Base-by-base conservation (phyloP, 2,888 invertebrate species). In the Nyleta sp. region DNA sequence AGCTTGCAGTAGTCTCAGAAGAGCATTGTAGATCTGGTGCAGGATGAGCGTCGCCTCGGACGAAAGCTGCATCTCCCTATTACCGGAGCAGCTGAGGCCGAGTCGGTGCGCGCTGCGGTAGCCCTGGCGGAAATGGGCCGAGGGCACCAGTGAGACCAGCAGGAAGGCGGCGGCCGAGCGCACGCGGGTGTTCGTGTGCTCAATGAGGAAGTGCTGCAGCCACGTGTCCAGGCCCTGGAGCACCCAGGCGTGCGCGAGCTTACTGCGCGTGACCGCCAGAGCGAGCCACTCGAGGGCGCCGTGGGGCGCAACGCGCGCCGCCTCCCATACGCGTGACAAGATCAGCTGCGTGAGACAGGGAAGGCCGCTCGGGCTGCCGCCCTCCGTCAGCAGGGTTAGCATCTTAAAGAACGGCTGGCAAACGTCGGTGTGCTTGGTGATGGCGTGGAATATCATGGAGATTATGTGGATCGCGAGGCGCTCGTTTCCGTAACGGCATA, bases 331-430 rank as follows among this genome's bases (percentile, higher is more conserved):
- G 17, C 96, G 94, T 80, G 96, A 95, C 76, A 98, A 92, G 80
- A 97, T 96, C 71, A 97, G 92, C 90, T 97, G 96, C 0, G 97
- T 97, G 92, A 97, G 98, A 88, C 97, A 96, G 0, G 98, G 97
- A 90, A 97, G 92, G 0, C 97, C 97, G 3, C 95, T 94, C 0
- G 95, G 93, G 15, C 95, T 94, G 73, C 95, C 95, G 40, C 94
- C 95, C 90, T 98, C 98, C 44, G 97, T 97, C 80, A 98, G 91
- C 85, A 97, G 91, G 1, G 98, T 97, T 65, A 98, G 92, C 75
- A 98, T 92, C 91, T 98, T 98, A 92, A 98, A 98, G 91, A 98
- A 98, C 15, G 98, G 96, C 80, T 96, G 95, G 87, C 96, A 97
- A 87, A 96, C 96, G 92, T 98, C 98, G 0, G 96, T 95, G 91